phyloP scores from a whole-genome alignment of 2,888 invertebrate genomes.

The Melipona bicolor region DNA sequence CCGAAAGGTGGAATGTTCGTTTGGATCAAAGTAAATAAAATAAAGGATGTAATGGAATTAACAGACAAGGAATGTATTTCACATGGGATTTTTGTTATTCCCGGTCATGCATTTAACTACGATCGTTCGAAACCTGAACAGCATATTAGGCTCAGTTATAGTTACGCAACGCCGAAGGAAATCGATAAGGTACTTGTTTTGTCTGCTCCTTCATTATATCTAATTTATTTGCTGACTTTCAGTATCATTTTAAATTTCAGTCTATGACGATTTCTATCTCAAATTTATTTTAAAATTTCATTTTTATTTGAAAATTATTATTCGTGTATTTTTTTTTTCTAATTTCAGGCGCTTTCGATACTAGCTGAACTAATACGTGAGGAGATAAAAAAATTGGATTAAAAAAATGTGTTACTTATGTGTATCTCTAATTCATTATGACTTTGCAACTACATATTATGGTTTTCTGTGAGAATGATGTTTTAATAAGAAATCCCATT shows the following conservation, averaged over 20 bases:
- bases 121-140: constrained; percentile 86
- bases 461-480: too few species aligned
- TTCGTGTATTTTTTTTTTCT: neutral
- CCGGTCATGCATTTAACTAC: constrained; percentile 90
- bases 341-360: constrained; percentile 64
- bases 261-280: neutral
- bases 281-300: neutral
- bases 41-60: constrained; percentile 89
- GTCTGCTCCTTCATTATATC: neutral
- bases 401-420: neutral
- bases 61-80: constrained; percentile 88
- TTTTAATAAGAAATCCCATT: too few species aligned
- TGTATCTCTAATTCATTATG: neutral
- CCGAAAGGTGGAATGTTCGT: constrained; percentile 92
- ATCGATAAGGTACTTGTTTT: constrained; percentile 85
- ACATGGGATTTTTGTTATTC: constrained; percentile 88
- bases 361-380: constrained; percentile 66
- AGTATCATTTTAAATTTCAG: neutral
- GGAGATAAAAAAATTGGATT: constrained; percentile 14
- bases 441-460: too few species aligned
- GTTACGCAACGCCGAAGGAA: constrained; percentile 87
- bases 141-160: constrained; percentile 89
- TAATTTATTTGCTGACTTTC: neutral
- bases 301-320: neutral
- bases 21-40: constrained; percentile 89